These are phyloP conservation scores for Sebastes diaconus DNA, from an alignment of 2,797 vertebrate genomes.

Conservation along the genomic window DNA sequence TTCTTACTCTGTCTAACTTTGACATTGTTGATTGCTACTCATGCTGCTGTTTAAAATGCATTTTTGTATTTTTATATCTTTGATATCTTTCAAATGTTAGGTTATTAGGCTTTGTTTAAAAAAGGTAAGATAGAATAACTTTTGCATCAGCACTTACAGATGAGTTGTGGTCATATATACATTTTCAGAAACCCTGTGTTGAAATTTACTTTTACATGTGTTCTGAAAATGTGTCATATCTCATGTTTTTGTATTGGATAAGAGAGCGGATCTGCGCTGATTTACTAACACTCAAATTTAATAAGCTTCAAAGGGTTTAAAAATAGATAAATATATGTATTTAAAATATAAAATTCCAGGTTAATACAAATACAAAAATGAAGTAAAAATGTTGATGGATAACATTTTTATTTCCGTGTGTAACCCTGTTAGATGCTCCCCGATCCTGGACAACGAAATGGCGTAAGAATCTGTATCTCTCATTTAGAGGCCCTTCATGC, in stretches of 20 bases:
- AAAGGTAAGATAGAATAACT: background rate
- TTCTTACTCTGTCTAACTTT: slow-evolving; percentile 27
- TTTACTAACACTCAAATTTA: background rate
- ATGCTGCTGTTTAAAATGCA: slow-evolving; percentile 42
- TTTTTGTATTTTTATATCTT: slow-evolving; percentile 57
- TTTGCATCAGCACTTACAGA: background rate
- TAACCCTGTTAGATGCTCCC: slow-evolving; percentile 86
- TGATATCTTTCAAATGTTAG: background rate
- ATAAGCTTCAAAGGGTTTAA: background rate
- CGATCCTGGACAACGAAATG: slow-evolving; percentile 84
- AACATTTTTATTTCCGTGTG: slow-evolving; percentile 85
- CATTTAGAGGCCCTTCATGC: slow-evolving; percentile 32
- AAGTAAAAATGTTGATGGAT: slow-evolving; percentile 77
- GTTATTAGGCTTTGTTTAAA: background rate
- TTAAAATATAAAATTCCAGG: background rate
- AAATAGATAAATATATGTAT: background rate
- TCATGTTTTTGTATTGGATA: background rate
- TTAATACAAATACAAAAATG: slow-evolving; percentile 58
- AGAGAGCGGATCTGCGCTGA: background rate
- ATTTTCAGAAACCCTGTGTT: background rate
- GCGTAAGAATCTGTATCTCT: slow-evolving; percentile 86
- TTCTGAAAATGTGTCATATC: background rate
- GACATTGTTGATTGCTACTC: slow-evolving; percentile 28
- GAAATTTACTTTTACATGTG: background rate
- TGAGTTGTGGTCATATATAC: background rate